A percentile compares a stretch with the other conserved stretches of the same genome.
Conservation (phyloP, 1,140 invertebrate genomes). For the Brachionus rubens region DNA sequence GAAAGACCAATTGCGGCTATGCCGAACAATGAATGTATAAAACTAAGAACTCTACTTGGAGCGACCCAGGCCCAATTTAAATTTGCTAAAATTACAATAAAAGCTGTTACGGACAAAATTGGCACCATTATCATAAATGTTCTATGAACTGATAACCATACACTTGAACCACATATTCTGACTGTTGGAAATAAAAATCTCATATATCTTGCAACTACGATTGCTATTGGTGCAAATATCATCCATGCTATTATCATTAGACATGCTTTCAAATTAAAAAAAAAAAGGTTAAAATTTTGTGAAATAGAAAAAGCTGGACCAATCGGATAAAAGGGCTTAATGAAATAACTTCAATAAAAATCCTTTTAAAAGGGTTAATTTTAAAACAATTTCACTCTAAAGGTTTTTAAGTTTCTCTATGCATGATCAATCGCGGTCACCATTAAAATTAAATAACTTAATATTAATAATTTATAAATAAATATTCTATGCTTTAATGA, state of each 20-base stretch:
- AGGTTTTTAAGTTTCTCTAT: too few relatives aligned
- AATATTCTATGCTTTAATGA: too few relatives aligned
- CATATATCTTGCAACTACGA: conserved; percentile 24
- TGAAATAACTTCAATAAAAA: too few relatives aligned
- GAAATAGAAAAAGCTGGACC: too few relatives aligned
- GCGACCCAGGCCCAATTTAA: conserved; percentile 13
- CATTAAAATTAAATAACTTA: too few relatives aligned
- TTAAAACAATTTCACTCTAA: too few relatives aligned
- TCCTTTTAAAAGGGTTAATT: too few relatives aligned
- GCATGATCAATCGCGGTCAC: too few relatives aligned
- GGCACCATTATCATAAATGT: conserved; percentile 15
- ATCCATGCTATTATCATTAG: conserved; percentile 45
- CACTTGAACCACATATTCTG: neutral
- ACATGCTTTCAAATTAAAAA: neutral
- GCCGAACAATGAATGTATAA: conserved; percentile 40
- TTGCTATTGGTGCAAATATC: conserved; percentile 8
- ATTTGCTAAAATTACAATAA: conserved; percentile 23
- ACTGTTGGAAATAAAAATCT: conserved; percentile 5
- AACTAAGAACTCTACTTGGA: neutral
- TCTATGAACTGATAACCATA: conserved; percentile 33
- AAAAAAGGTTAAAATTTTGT: neutral
- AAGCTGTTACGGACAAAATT: neutral
- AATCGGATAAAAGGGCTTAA: too few relatives aligned
- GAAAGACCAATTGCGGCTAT: neutral
- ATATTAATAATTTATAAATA: too few relatives aligned